These are phyloP conservation scores for Gallinago media DNA, from an alignment of 2,113 vertebrate species.

Conservation along the genomic window DNA sequence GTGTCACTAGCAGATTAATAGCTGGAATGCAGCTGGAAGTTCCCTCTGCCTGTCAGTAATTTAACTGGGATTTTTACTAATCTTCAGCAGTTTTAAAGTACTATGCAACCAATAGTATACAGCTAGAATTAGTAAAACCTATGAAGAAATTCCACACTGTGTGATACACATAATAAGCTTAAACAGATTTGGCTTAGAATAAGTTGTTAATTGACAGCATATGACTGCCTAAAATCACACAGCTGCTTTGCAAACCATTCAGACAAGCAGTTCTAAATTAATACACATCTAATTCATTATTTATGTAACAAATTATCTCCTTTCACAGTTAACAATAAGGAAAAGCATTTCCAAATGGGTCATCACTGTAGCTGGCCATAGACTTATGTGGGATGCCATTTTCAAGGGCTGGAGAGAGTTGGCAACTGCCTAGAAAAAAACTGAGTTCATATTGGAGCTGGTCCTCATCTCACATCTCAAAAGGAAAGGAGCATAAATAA, in stretches of 20 bases:
- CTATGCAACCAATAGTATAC: slow-evolving; percentile 11
- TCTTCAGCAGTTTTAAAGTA: slow-evolving; percentile 34
- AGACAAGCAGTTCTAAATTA: slow-evolving; percentile 51
- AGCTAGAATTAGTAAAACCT: slow-evolving; percentile 37
- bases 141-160: slow-evolving; percentile 41
- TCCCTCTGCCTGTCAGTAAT: neutral
- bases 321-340: slow-evolving; percentile 51
- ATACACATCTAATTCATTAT: slow-evolving; percentile 72
- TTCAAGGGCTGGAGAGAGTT: neutral
- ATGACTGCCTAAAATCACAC: slow-evolving; percentile 59
- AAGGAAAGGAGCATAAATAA: slow-evolving; percentile 66
- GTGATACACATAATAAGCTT: slow-evolving; percentile 51
- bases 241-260: slow-evolving; percentile 45
- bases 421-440: neutral
- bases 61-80: slow-evolving; percentile 38
- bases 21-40: slow-evolving; percentile 1
- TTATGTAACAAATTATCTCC: slow-evolving; percentile 68
- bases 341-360: slow-evolving; percentile 51
- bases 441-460: neutral
- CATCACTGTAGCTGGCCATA: neutral
- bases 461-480: slow-evolving; percentile 9
- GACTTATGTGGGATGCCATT: neutral
- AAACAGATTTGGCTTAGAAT: slow-evolving; percentile 38
- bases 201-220: slow-evolving; percentile 63
- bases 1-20: slow-evolving; percentile 6